Evolutionary conservation across 2,797 vertebrate genomes (phyloP).

Genomic region (Labeo calbasu): DNA sequence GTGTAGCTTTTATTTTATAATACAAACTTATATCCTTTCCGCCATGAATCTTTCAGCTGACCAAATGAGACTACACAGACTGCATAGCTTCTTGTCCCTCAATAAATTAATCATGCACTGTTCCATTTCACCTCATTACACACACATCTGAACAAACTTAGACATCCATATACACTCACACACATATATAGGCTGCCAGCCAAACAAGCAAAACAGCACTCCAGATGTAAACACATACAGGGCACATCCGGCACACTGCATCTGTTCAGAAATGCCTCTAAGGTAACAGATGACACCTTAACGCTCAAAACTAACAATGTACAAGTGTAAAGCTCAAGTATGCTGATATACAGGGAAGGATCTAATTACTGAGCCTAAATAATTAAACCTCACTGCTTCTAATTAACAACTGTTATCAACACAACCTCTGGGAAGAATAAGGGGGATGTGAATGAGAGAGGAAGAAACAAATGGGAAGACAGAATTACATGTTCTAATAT

Average conservation of each 20-base stretch:
- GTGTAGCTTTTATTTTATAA: not conserved
- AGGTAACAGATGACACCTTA: conserved; percentile 34
- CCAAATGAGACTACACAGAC: conserved; percentile 11
- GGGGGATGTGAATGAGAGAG: not conserved
- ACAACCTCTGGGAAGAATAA: not conserved
- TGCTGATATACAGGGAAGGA: conserved; percentile 18
- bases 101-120: not conserved
- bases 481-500: not conserved
- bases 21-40: not conserved
- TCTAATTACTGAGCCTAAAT: conserved; percentile 41
- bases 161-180: not conserved
- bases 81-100: not conserved
- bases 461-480: not conserved
- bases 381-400: conserved; percentile 36
- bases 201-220: not conserved
- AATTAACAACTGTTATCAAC: conserved; percentile 46
- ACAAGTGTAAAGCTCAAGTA: not conserved
- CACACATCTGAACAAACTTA: not conserved
- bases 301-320: conserved; percentile 1
- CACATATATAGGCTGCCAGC: conserved; percentile 4
- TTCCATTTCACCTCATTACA: not conserved
- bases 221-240: conserved; percentile 7
- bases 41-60: conserved; percentile 1
- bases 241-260: conserved; percentile 1
- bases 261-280: conserved; percentile 20